phyloP scores from a whole-genome alignment of 2,797 vertebrate species.

The Uromys caudimaculatus region DNA sequence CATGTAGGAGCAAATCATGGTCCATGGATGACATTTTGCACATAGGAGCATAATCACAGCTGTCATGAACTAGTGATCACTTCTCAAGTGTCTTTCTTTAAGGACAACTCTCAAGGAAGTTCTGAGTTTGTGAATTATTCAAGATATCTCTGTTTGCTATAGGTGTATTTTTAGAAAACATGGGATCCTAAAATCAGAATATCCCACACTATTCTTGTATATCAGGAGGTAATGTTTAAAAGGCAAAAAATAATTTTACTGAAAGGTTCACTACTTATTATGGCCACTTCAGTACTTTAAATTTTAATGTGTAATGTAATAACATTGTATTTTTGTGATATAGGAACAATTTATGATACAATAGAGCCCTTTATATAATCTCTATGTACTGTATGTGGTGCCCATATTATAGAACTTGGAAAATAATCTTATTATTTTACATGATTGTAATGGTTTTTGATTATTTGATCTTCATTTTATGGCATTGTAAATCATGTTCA shows the following conservation, averaged over 20 bases:
- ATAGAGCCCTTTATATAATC: neutral
- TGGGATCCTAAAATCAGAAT: neutral
- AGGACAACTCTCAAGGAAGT: neutral
- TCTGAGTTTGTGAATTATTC: slow-evolving; percentile 27
- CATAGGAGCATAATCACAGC: neutral
- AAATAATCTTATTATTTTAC: slow-evolving; percentile 13
- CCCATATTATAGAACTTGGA: neutral
- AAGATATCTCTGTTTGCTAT: neutral
- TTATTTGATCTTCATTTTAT: slow-evolving; percentile 58
- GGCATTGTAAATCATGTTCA: neutral
- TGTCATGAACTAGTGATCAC: neutral
- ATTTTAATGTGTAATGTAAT: slow-evolving; percentile 35
- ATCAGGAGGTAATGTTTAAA: neutral
- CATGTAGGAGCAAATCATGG: neutral
- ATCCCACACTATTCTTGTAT: neutral
- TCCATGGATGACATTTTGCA: neutral
- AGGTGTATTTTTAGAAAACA: neutral
- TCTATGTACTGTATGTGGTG: neutral
- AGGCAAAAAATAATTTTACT: slow-evolving; percentile 50
- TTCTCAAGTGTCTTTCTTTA: neutral
- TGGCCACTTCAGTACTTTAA: slow-evolving; percentile 12
- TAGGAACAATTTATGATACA: neutral
- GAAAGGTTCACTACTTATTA: slow-evolving; percentile 15
- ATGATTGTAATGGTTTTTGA: slow-evolving; percentile 35
- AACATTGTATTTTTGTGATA: slow-evolving; percentile 6